phyloP scores from a whole-genome alignment of 2,113 vertebrate genomes.

The Sphyrna mokarran region DNA sequence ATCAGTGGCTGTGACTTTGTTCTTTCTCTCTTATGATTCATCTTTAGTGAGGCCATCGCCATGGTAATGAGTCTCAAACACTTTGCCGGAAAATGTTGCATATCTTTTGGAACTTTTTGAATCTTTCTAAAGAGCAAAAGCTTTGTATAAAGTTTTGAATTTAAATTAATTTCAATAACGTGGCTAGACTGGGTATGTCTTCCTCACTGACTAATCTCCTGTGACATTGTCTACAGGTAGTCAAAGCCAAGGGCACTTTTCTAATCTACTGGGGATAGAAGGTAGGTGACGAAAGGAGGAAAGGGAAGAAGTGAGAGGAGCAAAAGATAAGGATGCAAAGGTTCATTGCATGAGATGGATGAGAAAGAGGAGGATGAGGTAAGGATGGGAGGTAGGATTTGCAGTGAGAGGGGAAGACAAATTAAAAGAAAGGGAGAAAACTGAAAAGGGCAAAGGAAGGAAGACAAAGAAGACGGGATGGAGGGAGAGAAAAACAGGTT shows the following conservation, averaged over 20 bases:
- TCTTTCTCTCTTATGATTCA: neutral
- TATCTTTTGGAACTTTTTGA: no score
- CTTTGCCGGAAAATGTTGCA: no score
- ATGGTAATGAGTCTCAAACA: no score
- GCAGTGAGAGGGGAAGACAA: neutral
- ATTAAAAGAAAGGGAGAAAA: neutral
- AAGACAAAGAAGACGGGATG: neutral
- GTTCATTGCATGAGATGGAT: neutral
- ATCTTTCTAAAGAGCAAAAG: no score
- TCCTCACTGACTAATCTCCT: no score
- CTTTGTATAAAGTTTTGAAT: no score
- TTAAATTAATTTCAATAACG: no score
- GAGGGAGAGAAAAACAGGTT: neutral
- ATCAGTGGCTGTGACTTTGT: neutral
- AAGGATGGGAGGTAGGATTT: neutral
- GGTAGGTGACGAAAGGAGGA: neutral
- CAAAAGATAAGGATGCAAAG: neutral
- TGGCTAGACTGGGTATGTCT: no score
- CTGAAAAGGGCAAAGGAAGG: neutral
- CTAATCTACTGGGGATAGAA: no score
- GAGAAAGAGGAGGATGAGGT: neutral
- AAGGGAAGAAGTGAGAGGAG: neutral
- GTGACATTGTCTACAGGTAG: no score
- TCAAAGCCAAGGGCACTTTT: no score
- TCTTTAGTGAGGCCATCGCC: neutral